Evolutionary conservation across 2,888 invertebrate species (phyloP), one percentile per base, ranked within the genome.

Genomic region (Trichogramma dendrolimi): DNA sequence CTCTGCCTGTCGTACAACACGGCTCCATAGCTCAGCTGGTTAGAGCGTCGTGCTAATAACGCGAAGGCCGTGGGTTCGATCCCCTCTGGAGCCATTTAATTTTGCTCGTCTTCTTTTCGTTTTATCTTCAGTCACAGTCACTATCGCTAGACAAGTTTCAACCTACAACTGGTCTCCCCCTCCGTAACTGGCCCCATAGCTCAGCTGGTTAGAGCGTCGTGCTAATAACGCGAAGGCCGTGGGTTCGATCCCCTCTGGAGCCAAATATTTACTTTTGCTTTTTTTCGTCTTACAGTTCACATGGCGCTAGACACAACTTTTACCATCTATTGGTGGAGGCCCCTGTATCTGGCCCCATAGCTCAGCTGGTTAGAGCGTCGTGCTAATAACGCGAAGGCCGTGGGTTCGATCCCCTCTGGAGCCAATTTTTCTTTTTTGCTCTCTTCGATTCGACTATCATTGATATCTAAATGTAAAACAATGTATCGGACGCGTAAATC

Each of bases 1-100:
- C 27, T 2, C 27, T 27, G 27, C 2, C 27, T 27, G 27, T 27
- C 3, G 3, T 27, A 27, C 27, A 27, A 27, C 27, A 27, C 27
- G 27, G 27, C 27, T 27, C 52, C 52, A 52, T 75, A 75, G 73
- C 73, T 75, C 72, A 75, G 72, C 70, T 73, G 72, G 75, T 73
- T 72, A 74, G 73, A 75, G 73, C 73, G 72, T 74, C 71, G 73
- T 73, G 73, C 72, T 75, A 75, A 73, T 75, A 75, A 75, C 72
- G 74, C 74, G 71, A 74, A 74, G 71, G 73, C 73, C 73, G 72
- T 67, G 73, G 71, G 73, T 75, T 75, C 74, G 73, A 75, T 75
- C 71, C 73, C 74, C 71, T 63, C 71, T 73, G 71, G 71, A 69
- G 72, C 71, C 74, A 73, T 38, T 2, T n/a, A n/a, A n/a, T n/a